These are phyloP conservation scores for Cettia cetti DNA, from an alignment of 2,113 vertebrate species.

Conservation along the genomic window DNA sequence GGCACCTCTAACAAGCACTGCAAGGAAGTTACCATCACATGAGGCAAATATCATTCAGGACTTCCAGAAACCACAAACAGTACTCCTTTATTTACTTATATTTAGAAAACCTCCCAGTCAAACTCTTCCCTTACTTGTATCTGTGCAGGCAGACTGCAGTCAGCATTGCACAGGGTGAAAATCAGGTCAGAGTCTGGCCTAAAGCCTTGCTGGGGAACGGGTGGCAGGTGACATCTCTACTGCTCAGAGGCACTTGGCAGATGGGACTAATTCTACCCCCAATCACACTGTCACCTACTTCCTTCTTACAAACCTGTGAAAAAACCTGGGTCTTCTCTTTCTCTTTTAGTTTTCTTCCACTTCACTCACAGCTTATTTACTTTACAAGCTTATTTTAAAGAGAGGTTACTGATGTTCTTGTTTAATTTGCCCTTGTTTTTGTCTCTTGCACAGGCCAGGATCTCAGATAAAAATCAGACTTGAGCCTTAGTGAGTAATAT, in stretches of 20 bases:
- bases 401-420: neutral
- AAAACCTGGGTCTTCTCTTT: neutral
- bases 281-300: neutral
- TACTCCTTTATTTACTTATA: neutral
- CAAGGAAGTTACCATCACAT: neutral
- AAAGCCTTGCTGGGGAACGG: neutral
- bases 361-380: neutral
- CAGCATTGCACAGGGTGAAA: neutral
- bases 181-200: constrained; percentile 8
- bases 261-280: neutral
- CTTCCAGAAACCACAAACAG: neutral
- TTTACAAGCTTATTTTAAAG: neutral
- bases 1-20: neutral
- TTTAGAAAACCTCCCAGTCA: neutral
- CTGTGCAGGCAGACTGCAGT: neutral
- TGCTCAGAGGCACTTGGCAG: neutral
- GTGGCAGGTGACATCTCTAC: neutral
- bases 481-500: constrained; percentile 55
- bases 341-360: neutral
- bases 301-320: neutral
- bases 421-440: constrained; percentile 47
- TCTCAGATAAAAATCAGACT: constrained; percentile 69
- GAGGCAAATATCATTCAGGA: neutral
- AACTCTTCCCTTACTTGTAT: neutral
- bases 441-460: constrained; percentile 52